Evolutionary conservation across 2,888 invertebrate genomes (phyloP).

Genomic region (Rhyacophila evoluta): DNA sequence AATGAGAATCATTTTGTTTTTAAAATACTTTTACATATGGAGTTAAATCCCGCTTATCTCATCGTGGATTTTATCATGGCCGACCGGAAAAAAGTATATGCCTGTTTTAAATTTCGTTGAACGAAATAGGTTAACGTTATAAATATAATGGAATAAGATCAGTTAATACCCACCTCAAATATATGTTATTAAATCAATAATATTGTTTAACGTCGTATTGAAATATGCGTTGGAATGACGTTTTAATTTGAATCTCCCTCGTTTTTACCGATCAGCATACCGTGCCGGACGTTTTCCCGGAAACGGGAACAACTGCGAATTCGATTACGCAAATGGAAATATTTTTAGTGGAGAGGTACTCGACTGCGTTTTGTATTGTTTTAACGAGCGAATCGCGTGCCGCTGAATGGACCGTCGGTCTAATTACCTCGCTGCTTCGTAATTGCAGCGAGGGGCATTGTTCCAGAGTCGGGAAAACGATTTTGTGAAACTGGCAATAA

Average conservation of each 20-base stretch:
- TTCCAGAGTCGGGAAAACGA: background rate
- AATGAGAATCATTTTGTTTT: too few relatives aligned
- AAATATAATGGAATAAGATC: too few relatives aligned
- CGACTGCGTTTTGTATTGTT: constrained; percentile 26
- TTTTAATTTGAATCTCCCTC: background rate
- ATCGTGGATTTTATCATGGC: too few relatives aligned
- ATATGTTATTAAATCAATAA: too few relatives aligned
- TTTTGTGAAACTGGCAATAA: background rate
- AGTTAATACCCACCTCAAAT: too few relatives aligned
- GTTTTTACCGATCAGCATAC: background rate
- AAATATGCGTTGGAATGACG: too few relatives aligned
- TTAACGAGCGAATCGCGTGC: constrained; percentile 39
- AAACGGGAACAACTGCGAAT: constrained; percentile 28
- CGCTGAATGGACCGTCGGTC: constrained; percentile 5
- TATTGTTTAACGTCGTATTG: too few relatives aligned
- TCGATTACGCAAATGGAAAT: constrained; percentile 34
- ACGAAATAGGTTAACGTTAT: too few relatives aligned
- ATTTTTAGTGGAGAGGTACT: background rate
- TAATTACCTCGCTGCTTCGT: background rate
- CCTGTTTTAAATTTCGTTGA: too few relatives aligned
- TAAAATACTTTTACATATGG: too few relatives aligned
- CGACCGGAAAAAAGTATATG: too few relatives aligned
- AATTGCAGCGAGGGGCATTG: background rate
- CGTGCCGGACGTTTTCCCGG: constrained; percentile 2
- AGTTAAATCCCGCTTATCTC: too few relatives aligned